phyloP scores from a whole-genome alignment of 2,797 vertebrate species.

The Gallinago nigripennis region DNA sequence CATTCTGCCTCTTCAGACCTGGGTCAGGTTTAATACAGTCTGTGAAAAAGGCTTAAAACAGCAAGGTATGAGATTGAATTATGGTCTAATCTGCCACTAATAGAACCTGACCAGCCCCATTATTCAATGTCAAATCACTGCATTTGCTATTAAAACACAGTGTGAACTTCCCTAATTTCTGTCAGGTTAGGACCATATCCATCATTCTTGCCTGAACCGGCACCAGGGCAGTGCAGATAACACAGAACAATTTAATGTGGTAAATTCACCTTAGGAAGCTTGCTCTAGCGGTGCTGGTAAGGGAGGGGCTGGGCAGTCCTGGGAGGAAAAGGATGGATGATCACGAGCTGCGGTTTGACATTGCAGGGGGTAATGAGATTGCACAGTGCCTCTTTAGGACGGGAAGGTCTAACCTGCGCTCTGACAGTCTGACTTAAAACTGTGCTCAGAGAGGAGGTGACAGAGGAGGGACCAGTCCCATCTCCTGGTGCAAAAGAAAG shows the following conservation, averaged over 20 bases:
- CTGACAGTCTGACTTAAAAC: background rate
- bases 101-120: conserved; percentile 62
- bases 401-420: background rate
- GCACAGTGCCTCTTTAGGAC: background rate
- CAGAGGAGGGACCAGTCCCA: background rate
- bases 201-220: conserved; percentile 42
- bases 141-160: conserved; percentile 62
- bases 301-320: conserved; percentile 52
- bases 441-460: background rate
- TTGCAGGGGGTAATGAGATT: conserved; percentile 6
- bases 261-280: conserved; percentile 56
- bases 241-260: conserved; percentile 50
- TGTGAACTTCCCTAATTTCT: conserved; percentile 65
- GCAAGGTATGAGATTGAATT: conserved; percentile 58
- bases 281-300: background rate
- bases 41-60: conserved; percentile 50
- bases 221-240: conserved; percentile 47
- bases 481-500: background rate
- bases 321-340: conserved; percentile 56
- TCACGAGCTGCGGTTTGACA: conserved; percentile 32
- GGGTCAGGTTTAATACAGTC: conserved; percentile 58
- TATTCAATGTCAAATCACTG: conserved; percentile 64
- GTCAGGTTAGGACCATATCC: conserved; percentile 51
- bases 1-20: background rate
- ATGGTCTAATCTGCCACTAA: conserved; percentile 66